A percentile compares a stretch with the other conserved stretches of the same genome.
Evolutionary conservation across 2,113 vertebrate species (phyloP).

Genomic region (Grallaria varia): DNA sequence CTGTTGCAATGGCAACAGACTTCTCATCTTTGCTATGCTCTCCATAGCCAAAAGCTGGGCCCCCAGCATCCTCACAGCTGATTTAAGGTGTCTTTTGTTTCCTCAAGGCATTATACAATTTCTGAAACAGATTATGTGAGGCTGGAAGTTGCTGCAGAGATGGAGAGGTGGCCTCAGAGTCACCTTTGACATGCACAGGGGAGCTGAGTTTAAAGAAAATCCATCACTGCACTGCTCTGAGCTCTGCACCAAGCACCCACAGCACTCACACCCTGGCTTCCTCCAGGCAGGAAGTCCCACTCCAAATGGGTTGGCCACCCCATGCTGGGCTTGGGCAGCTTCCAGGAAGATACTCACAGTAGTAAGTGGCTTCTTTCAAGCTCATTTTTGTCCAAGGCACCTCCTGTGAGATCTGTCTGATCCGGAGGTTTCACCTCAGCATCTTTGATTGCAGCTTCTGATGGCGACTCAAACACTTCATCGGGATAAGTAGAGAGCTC

Average conservation of each 20-base stretch:
- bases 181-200: not conserved
- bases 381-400: constrained; percentile 90
- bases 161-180: not conserved
- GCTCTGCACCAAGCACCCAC: not conserved
- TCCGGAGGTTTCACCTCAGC: constrained; percentile 79
- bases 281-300: not conserved
- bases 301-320: not conserved
- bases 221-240: not conserved
- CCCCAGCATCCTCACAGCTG: not conserved
- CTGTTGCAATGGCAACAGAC: not conserved
- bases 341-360: constrained; percentile 81
- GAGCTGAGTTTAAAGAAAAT: not conserved
- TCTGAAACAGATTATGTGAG: not conserved
- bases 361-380: constrained; percentile 94
- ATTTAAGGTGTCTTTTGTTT: not conserved
- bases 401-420: constrained; percentile 87
- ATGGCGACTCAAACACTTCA: constrained; percentile 92
- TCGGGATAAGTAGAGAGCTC: constrained; percentile 91
- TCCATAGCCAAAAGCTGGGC: constrained; percentile 1
- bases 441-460: constrained; percentile 88
- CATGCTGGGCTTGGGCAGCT: not conserved
- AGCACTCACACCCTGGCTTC: not conserved
- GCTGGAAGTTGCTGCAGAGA: not conserved
- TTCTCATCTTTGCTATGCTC: not conserved
- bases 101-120: not conserved